Conservation (phyloP, 2,797 vertebrate genomes). For the Rhinophrynus dorsalis region DNA sequence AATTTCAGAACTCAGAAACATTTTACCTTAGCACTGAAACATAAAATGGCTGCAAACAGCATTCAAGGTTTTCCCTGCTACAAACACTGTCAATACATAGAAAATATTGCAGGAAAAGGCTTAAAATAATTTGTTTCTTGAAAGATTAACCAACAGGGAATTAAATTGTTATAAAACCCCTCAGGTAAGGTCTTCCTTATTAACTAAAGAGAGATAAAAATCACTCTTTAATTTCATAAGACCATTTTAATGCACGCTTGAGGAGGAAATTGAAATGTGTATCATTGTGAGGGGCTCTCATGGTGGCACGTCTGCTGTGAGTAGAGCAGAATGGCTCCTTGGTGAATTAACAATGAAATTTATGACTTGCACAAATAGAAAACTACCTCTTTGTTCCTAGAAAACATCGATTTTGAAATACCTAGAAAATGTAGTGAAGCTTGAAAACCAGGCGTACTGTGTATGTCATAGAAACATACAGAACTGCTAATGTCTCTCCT, state of each 20-base stretch:
- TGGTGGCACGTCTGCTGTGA: neutral
- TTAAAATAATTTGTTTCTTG: conserved; percentile 16
- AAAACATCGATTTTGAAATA: conserved; percentile 7
- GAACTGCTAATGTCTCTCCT: too few relatives aligned
- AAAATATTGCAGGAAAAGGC: too few relatives aligned
- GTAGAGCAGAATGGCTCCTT: conserved; percentile 12
- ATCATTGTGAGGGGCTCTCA: neutral
- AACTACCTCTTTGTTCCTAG: conserved; percentile 15
- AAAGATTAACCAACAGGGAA: neutral
- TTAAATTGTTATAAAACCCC: conserved; percentile 1
- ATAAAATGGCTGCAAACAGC: too few relatives aligned
- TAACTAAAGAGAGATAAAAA: conserved; percentile 35
- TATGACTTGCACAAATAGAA: conserved; percentile 1
- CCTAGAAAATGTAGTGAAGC: conserved; percentile 10
- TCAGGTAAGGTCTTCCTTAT: conserved; percentile 7
- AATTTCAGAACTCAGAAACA: too few relatives aligned
- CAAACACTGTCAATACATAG: too few relatives aligned
- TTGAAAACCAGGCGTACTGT: too few relatives aligned
- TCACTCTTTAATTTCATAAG: conserved; percentile 44
- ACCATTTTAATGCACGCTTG: conserved; percentile 25
- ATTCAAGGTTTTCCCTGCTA: too few relatives aligned
- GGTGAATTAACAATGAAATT: conserved; percentile 19
- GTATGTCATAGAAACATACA: too few relatives aligned
- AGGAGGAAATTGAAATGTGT: conserved; percentile 2
- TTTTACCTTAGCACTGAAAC: too few relatives aligned